These are phyloP conservation scores for Drosophila emarginata DNA, from an alignment of 2,888 invertebrate species.

Conservation along the genomic window DNA sequence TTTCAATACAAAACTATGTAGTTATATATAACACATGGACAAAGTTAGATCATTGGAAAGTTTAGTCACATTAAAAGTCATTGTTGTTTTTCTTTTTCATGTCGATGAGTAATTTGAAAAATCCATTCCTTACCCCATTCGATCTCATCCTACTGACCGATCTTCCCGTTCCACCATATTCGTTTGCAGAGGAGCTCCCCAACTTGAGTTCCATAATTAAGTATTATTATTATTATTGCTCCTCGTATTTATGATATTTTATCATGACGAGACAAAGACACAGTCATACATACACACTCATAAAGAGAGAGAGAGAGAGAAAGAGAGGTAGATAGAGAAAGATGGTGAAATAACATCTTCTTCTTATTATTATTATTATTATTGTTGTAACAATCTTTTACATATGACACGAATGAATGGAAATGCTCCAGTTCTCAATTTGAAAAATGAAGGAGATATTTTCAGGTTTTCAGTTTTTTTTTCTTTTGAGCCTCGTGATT, in stretches of 20 bases:
- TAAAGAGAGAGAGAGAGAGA: not conserved
- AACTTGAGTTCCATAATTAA: slow-evolving; percentile 18
- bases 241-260: slow-evolving; percentile 54
- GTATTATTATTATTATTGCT: slow-evolving; percentile 53
- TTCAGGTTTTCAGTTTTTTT: slow-evolving; percentile 18
- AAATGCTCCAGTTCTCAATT: slow-evolving; percentile 35
- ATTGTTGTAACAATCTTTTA: slow-evolving; percentile 41
- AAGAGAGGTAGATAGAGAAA: no score
- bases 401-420: slow-evolving; percentile 22
- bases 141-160: not conserved
- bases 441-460: slow-evolving; percentile 38
- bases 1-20: no score
- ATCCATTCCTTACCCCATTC: not conserved
- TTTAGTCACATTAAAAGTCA: not conserved
- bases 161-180: not conserved
- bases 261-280: slow-evolving; percentile 26
- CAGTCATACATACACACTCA: not conserved
- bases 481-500: slow-evolving; percentile 57
- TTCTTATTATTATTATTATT: slow-evolving; percentile 40
- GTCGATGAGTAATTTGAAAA: slow-evolving; percentile 13
- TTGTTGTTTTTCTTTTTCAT: slow-evolving; percentile 8
- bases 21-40: no score
- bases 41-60: not conserved
- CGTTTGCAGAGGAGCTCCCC: not conserved
- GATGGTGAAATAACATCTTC: slow-evolving; percentile 34